phyloP scores from a whole-genome alignment of 2,888 invertebrate genomes.

The Polylopha cassiicola region DNA sequence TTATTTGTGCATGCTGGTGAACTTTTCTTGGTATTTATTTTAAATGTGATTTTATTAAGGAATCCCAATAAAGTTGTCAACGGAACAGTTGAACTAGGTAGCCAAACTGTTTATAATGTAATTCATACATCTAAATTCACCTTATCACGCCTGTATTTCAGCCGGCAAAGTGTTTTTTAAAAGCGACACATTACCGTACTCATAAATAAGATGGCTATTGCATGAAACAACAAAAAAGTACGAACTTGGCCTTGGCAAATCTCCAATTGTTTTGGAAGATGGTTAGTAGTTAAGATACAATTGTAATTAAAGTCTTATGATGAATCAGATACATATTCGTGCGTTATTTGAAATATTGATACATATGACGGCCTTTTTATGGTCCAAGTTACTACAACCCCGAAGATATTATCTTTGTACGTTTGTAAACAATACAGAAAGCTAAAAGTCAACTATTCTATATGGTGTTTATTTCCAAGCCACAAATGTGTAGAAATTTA shows the following conservation, averaged over 20 bases:
- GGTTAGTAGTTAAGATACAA: slow-evolving; percentile 56
- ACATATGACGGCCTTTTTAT: slow-evolving; percentile 34
- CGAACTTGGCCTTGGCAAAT: slow-evolving; percentile 54
- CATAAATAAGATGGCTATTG: no score
- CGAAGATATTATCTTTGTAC: slow-evolving; percentile 45
- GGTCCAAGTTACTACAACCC: slow-evolving; percentile 39
- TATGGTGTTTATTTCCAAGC: slow-evolving; percentile 11
- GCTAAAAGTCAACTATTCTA: slow-evolving; percentile 13
- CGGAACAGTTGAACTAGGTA: no score
- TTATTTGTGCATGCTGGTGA: no score
- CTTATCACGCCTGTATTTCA: no score
- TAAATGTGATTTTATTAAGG: no score
- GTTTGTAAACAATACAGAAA: slow-evolving; percentile 16
- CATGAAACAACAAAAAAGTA: no score
- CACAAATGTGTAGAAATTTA: slow-evolving; percentile 28
- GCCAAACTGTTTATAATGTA: no score
- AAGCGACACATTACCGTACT: no score
- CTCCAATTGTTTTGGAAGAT: slow-evolving; percentile 41
- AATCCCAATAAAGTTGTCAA: no score
- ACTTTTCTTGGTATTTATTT: no score
- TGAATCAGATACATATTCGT: slow-evolving; percentile 45
- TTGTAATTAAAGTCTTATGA: slow-evolving; percentile 60
- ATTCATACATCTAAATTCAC: no score
- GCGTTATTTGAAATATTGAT: slow-evolving; percentile 39
- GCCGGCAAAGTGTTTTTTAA: no score